phyloP scores from a whole-genome alignment of 2,113 vertebrate species.

The Apodemus speciosus region DNA sequence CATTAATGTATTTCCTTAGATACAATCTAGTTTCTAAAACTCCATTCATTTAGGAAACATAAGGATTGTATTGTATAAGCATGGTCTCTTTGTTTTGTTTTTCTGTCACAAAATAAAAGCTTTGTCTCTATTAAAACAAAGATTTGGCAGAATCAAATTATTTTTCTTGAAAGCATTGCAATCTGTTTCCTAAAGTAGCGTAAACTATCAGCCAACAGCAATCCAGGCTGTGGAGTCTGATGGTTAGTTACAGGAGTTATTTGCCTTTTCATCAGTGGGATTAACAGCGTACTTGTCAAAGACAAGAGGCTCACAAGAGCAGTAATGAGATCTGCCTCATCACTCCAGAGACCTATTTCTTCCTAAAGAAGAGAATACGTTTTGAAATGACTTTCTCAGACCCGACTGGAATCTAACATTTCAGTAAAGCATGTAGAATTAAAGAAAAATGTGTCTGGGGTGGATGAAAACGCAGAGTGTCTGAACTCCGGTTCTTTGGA shows the following conservation, averaged over 20 bases:
- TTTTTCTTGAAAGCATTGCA: slow-evolving; percentile 6
- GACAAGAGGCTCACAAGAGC: neutral
- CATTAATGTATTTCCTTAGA: slow-evolving; percentile 68
- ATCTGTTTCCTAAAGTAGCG: slow-evolving; percentile 33
- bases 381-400: slow-evolving; percentile 38
- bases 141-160: slow-evolving; percentile 23
- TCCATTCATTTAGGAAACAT: slow-evolving; percentile 56
- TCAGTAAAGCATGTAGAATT: neutral
- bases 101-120: slow-evolving; percentile 65
- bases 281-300: neutral
- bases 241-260: neutral
- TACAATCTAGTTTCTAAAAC: slow-evolving; percentile 60
- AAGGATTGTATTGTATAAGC: slow-evolving; percentile 42
- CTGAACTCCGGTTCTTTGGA: neutral
- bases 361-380: slow-evolving; percentile 32
- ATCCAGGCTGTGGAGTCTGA: neutral
- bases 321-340: neutral
- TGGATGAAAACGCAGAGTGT: neutral
- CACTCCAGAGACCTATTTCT: neutral
- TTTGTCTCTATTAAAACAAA: slow-evolving; percentile 57
- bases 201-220: neutral
- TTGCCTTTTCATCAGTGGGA: neutral
- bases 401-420: slow-evolving; percentile 31
- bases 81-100: slow-evolving; percentile 33
- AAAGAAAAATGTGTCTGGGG: neutral